Evolutionary conservation across 1,140 invertebrate species (phyloP), one percentile per base, ranked within the genome.

Genomic region (Chironomus striatipennis): DNA sequence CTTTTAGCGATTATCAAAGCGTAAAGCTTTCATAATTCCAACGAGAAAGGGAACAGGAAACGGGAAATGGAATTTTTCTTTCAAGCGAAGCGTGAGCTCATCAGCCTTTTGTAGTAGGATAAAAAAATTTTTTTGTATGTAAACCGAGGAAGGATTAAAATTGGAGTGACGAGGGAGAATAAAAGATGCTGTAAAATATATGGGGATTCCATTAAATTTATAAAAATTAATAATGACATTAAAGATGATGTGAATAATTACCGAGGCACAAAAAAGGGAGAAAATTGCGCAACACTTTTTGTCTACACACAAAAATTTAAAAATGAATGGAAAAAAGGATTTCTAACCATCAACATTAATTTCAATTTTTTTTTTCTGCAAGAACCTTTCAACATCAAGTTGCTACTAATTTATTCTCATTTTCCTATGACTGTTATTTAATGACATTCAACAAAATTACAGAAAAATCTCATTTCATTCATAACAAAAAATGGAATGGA

Each of bases 161-260:
- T n/a, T 57, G 47, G 7, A 57, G 47, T n/a, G n/a, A 12, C 7
- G 47, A 57, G n/a, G n/a, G n/a, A n/a, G 47, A 10, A n/a, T 2
- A 10, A 57, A 57, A 57, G 7, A 10, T 10, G 7, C 47, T 12
- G n/a, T 57, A n/a, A 57, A 57, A n/a, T 10, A 2, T 10, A 57
- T 57, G 47, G 7, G 7, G n/a, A 2, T 57, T 2, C 10, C 9
- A n/a, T 70, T 9, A 70, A 20, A 70, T 20, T 70, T 70, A 20
- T 9, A 20, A 21, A 70, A 70, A 70, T 70, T 70, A 70, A 70
- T 70, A 70, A 70, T 70, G 65, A 18, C 65, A 70, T 70, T 70
- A 70, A 21, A 20, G 65, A 21, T 20, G 65, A 70, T 70, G 17
- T 18, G 18, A 70, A 70, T 18, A 70, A 70, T 70, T 70, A 10